These are phyloP conservation scores for Euwallacea fornicatus DNA, from an alignment of 1,140 invertebrate genomes.

Conservation along the genomic window DNA sequence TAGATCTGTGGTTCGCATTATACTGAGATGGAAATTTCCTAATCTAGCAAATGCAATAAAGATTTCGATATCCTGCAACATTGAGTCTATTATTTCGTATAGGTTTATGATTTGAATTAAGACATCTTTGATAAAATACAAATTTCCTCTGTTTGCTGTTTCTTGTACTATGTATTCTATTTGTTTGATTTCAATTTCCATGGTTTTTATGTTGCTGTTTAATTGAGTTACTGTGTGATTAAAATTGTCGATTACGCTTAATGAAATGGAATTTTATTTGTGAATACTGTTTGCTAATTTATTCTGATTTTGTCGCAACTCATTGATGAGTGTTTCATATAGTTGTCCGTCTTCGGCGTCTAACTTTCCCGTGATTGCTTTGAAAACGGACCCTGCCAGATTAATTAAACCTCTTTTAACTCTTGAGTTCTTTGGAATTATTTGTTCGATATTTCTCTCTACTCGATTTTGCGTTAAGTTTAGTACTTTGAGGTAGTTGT, in stretches of 20 bases:
- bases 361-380: too few relatives aligned
- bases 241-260: constrained; percentile 8
- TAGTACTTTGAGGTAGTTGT: too few relatives aligned
- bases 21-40: constrained; percentile 9
- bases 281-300: constrained; percentile 13
- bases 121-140: constrained; percentile 11
- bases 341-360: too few relatives aligned
- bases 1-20: constrained; percentile 4
- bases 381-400: too few relatives aligned
- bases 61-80: constrained; percentile 14
- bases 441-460: too few relatives aligned
- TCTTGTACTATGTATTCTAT: constrained; percentile 1
- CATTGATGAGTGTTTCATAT: too few relatives aligned
- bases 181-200: too few relatives aligned
- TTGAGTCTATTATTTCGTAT: constrained; percentile 14
- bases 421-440: too few relatives aligned
- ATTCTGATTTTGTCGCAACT: constrained; percentile 15
- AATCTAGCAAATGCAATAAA: constrained; percentile 9
- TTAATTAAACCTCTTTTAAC: too few relatives aligned
- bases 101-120: constrained; percentile 17
- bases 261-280: constrained; percentile 15
- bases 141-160: background rate
- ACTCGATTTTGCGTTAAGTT: too few relatives aligned
- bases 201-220: background rate
- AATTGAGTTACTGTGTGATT: constrained; percentile 4